Evolutionary conservation across 2,113 vertebrate genomes (phyloP).

Genomic region (Apaloderma vittatum): DNA sequence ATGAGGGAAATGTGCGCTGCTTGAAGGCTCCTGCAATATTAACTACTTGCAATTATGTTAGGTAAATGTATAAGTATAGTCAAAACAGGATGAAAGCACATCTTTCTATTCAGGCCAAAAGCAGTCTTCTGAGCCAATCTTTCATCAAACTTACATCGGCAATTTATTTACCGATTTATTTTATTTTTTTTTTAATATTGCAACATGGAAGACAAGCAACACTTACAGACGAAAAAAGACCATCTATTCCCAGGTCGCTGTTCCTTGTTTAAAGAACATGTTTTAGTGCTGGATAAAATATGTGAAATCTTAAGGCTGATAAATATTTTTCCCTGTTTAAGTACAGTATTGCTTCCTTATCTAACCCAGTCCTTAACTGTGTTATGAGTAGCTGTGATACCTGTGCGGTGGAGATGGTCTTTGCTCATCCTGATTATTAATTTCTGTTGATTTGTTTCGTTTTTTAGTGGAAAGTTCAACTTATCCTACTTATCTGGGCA

Average conservation of each 20-base stretch:
- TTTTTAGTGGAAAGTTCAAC: neutral
- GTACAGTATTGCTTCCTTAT: neutral
- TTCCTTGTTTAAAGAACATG: neutral
- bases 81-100: slow-evolving; percentile 76
- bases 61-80: slow-evolving; percentile 72
- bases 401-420: neutral
- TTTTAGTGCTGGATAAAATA: slow-evolving; percentile 32
- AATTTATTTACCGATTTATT: slow-evolving; percentile 57
- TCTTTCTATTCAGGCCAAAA: slow-evolving; percentile 71
- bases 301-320: neutral
- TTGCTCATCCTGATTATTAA: neutral
- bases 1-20: slow-evolving; percentile 70
- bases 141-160: slow-evolving; percentile 44
- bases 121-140: slow-evolving; percentile 54
- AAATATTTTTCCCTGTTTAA: slow-evolving; percentile 15
- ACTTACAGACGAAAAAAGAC: neutral
- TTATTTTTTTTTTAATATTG: neutral
- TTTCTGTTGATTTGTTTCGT: neutral
- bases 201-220: neutral
- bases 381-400: neutral
- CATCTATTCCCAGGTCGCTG: neutral
- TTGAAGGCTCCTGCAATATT: slow-evolving; percentile 77
- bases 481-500: neutral
- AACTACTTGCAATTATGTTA: slow-evolving; percentile 76
- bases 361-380: neutral